Conservation (phyloP, 2,797 vertebrate genomes). For the Amazonetta brasiliensis region DNA sequence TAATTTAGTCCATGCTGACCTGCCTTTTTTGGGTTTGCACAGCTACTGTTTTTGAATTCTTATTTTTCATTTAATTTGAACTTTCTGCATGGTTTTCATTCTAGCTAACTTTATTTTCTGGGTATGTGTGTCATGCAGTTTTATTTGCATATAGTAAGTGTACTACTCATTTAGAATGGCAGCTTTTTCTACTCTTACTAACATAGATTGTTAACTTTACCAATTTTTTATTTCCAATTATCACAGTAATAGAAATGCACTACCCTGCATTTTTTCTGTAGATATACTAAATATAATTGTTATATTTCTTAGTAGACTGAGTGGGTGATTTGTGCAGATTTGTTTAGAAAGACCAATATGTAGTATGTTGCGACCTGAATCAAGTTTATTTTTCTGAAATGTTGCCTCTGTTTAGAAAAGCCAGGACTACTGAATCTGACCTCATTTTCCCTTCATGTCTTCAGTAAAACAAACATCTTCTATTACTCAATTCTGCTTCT, state of each 20-base stretch:
- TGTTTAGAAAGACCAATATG: background rate
- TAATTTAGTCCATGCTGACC: background rate
- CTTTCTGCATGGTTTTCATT: constrained; percentile 7
- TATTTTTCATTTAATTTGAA: background rate
- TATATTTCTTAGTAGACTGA: background rate
- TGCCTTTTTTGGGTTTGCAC: background rate
- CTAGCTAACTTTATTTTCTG: constrained; percentile 29
- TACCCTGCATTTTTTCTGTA: background rate
- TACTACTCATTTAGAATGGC: background rate
- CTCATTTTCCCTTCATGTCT: constrained; percentile 86
- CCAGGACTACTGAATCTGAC: constrained; percentile 79
- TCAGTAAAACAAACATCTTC: constrained; percentile 89
- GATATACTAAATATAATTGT: background rate
- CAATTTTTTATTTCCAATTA: background rate
- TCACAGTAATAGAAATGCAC: background rate
- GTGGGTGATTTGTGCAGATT: background rate
- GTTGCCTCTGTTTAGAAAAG: constrained; percentile 65
- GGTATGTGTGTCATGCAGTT: background rate
- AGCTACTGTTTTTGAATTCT: background rate
- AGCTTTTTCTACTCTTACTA: background rate
- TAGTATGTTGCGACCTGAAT: background rate
- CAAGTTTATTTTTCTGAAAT: constrained; percentile 43
- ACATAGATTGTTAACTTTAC: background rate
- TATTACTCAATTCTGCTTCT: constrained; percentile 90
- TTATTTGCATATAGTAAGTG: constrained; percentile 14